These are phyloP conservation scores for Pomacea canaliculata DNA, from an alignment of 2,888 invertebrate species.

Conservation along the genomic window DNA sequence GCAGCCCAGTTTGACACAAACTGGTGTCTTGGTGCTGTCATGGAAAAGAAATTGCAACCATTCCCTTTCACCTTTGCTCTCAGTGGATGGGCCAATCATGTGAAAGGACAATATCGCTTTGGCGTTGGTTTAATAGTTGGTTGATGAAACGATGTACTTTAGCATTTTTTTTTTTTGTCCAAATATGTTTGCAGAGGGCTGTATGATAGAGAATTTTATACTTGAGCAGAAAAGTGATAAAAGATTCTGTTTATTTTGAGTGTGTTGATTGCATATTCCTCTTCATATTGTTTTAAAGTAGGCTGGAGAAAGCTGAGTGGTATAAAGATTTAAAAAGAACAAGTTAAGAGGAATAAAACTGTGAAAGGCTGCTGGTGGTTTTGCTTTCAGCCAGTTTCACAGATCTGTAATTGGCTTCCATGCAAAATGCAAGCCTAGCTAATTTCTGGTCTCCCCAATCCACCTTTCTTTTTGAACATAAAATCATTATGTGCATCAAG, in stretches of 20 bases:
- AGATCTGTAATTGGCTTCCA: no score
- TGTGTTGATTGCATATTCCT: not conserved
- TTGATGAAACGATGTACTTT: conserved; percentile 35
- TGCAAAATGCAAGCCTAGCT: no score
- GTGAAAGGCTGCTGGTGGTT: no score
- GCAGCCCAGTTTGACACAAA: conserved; percentile 80
- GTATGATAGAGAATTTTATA: not conserved
- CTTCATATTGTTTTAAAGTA: not conserved
- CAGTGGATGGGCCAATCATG: conserved; percentile 92
- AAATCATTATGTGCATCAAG: no score
- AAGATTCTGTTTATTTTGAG: not conserved
- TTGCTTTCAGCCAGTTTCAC: no score
- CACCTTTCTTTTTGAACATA: no score
- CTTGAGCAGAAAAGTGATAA: not conserved
- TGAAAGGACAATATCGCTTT: conserved; percentile 90
- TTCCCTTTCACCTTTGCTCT: conserved; percentile 93
- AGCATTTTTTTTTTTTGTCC: not conserved
- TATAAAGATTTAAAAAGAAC: no score
- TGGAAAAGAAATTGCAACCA: conserved; percentile 94
- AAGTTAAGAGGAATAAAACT: no score
- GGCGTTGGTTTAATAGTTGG: conserved; percentile 96
- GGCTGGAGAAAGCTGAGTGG: no score
- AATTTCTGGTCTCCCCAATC: no score
- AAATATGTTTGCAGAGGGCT: not conserved
- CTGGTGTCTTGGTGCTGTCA: conserved; percentile 85